Evolutionary conservation across 2,113 vertebrate species (phyloP).

Genomic region (Dipodomys ordii): DNA sequence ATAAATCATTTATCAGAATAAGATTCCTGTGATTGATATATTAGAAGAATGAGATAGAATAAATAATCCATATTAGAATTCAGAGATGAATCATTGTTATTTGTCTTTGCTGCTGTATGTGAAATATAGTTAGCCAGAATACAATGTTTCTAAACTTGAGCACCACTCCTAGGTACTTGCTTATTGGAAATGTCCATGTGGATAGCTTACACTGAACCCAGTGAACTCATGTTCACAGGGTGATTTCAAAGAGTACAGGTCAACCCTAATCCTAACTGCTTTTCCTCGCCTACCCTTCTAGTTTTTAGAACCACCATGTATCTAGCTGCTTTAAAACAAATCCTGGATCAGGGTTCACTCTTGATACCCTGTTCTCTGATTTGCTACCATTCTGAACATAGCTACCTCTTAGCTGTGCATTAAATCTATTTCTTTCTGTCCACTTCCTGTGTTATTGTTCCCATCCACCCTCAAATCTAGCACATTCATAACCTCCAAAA

Average conservation of each 20-base stretch:
- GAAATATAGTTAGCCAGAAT: background rate
- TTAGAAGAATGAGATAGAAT: background rate
- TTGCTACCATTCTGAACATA: background rate
- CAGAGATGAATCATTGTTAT: background rate
- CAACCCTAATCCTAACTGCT: background rate
- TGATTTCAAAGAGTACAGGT: background rate
- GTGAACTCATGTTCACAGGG: background rate
- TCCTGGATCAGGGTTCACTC: background rate
- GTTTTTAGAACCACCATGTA: background rate
- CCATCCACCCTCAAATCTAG: background rate
- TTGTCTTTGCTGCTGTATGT: background rate
- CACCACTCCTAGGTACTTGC: background rate
- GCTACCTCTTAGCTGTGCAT: background rate
- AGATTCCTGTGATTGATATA: background rate
- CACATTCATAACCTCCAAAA: background rate
- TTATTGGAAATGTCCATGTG: background rate
- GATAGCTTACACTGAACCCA: background rate
- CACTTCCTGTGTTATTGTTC: background rate
- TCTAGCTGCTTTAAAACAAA: background rate
- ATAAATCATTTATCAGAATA: constrained; percentile 24
- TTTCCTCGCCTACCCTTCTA: background rate
- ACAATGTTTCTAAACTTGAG: constrained; percentile 10
- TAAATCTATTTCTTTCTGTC: background rate
- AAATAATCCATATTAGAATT: background rate
- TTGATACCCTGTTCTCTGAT: constrained; percentile 16